A percentile compares a stretch with the other conserved stretches of the same genome.
phyloP scores from a whole-genome alignment of 2,888 invertebrate genomes.

The Laothoe populi region DNA sequence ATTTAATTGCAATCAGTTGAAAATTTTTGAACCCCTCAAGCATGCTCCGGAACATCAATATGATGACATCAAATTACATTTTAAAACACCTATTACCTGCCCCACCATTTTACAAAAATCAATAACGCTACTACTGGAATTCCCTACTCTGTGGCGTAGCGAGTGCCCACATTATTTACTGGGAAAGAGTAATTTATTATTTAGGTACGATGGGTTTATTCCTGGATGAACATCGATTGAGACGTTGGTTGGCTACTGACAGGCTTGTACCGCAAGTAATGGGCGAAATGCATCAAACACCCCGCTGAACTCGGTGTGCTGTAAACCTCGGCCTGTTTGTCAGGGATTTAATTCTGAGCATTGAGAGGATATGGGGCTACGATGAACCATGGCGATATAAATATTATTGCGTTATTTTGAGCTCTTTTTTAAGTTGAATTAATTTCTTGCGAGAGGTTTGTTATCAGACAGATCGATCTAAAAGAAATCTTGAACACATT shows the following conservation, averaged over 20 bases:
- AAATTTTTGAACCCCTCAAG: too few relatives aligned
- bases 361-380: neutral
- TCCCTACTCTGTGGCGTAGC: constrained; percentile 23
- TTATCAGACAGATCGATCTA: too few relatives aligned
- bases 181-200: constrained; percentile 47
- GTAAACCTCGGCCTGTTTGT: constrained; percentile 8
- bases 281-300: constrained; percentile 27
- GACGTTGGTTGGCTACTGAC: constrained; percentile 34
- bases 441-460: too few relatives aligned
- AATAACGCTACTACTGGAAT: neutral
- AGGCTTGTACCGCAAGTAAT: constrained; percentile 19
- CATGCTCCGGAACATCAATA: too few relatives aligned
- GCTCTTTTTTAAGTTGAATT: too few relatives aligned
- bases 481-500: too few relatives aligned
- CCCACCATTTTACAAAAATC: neutral
- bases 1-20: too few relatives aligned
- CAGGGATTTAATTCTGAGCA: neutral
- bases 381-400: too few relatives aligned
- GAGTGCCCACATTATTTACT: constrained; percentile 43
- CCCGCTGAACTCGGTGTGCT: constrained; percentile 11
- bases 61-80: too few relatives aligned
- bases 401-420: too few relatives aligned
- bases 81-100: too few relatives aligned
- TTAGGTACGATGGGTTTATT: constrained; percentile 42
- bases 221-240: constrained; percentile 43